A percentile compares a stretch with the other conserved stretches of the same genome.
phyloP scores from a whole-genome alignment of 1,140 invertebrate genomes.

The Leptoteleia sp. region DNA sequence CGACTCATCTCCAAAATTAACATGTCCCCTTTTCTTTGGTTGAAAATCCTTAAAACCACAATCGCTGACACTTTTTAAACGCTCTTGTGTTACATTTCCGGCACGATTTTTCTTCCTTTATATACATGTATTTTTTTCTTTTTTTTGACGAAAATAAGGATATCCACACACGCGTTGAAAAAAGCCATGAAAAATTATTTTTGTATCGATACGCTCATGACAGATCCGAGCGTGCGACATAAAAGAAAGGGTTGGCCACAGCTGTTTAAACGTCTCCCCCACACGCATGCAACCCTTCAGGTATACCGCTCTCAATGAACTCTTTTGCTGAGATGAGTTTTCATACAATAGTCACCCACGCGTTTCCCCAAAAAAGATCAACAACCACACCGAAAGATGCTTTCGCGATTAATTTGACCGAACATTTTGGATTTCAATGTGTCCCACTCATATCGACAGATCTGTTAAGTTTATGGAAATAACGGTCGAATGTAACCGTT shows the following conservation, averaged over 20 bases:
- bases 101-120: conserved; percentile 5
- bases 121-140: conserved; percentile 6
- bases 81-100: conserved; percentile 46
- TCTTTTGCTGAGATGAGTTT: conserved; percentile 47
- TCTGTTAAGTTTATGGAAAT: conserved; percentile 27
- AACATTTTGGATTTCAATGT: conserved; percentile 27
- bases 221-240: not conserved
- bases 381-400: conserved; percentile 25
- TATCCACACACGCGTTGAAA: conserved; percentile 6
- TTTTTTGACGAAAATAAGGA: conserved; percentile 30
- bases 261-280: conserved; percentile 73
- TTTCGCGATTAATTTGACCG: conserved; percentile 44
- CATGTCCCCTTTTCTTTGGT: not conserved
- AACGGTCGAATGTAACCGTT: not conserved
- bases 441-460: conserved; percentile 6
- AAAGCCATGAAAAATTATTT: conserved; percentile 56
- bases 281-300: conserved; percentile 65
- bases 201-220: conserved; percentile 9
- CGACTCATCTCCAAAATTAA: conserved; percentile 23
- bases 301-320: conserved; percentile 48
- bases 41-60: conserved; percentile 30
- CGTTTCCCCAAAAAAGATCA: conserved; percentile 63
- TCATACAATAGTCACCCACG: conserved; percentile 62
- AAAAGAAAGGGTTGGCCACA: conserved; percentile 65
- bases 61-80: conserved; percentile 35